These are phyloP conservation scores for Caenorhabditis remanei DNA, from an alignment of 1,140 invertebrate genomes.

Conservation along the genomic window DNA sequence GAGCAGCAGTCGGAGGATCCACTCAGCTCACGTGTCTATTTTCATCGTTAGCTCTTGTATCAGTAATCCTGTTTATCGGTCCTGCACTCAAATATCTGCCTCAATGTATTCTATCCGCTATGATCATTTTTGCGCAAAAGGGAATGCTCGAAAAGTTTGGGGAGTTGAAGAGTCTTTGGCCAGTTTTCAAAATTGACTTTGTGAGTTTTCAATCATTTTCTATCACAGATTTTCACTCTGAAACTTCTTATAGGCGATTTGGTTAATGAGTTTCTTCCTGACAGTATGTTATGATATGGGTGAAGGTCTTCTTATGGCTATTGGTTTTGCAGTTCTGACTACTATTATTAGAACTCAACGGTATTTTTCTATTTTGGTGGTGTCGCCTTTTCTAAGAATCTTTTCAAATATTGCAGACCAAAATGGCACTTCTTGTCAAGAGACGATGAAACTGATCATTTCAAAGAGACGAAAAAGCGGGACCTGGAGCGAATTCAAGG, in stretches of 20 bases:
- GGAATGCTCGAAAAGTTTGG: slow-evolving; percentile 71
- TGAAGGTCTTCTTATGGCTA: slow-evolving; percentile 71
- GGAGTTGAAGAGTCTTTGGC: slow-evolving; percentile 73
- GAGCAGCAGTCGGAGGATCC: slow-evolving; percentile 73
- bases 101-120: slow-evolving; percentile 75
- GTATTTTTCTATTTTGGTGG: too few relatives aligned
- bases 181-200: slow-evolving; percentile 76
- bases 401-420: slow-evolving; percentile 66
- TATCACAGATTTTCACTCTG: background rate
- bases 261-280: slow-evolving; percentile 71
- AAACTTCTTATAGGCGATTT: slow-evolving; percentile 69
- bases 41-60: slow-evolving; percentile 72
- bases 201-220: slow-evolving; percentile 61
- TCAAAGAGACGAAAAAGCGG: slow-evolving; percentile 70
- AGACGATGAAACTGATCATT: slow-evolving; percentile 67
- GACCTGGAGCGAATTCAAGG: slow-evolving; percentile 71
- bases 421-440: slow-evolving; percentile 73
- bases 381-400: too few relatives aligned
- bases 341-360: slow-evolving; percentile 75
- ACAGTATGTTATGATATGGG: slow-evolving; percentile 76
- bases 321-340: slow-evolving; percentile 74
- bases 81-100: slow-evolving; percentile 75
- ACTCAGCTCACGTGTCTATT: slow-evolving; percentile 76
- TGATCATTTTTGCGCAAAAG: slow-evolving; percentile 73
- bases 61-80: slow-evolving; percentile 75